Evolutionary conservation across 2,888 invertebrate genomes (phyloP), one percentile per base, ranked within the genome.

Genomic region (Chloromyia formosa): DNA sequence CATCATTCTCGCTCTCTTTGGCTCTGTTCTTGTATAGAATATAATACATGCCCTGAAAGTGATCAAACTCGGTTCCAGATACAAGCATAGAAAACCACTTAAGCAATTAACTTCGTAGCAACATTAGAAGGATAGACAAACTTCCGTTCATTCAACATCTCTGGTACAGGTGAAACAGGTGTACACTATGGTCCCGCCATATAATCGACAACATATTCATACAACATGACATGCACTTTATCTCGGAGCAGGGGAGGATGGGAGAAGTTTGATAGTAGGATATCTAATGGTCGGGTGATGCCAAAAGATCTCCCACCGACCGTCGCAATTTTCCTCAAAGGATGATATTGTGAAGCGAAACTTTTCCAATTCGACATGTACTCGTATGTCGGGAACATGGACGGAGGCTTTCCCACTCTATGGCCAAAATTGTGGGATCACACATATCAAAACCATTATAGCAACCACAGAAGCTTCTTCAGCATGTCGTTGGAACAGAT

Each of bases 81-180:
- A 66, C 66, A 49, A 66, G 66, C 66, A 66, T 35, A 66, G 66
- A 66, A 66, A 71, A 56, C 71, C 71, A 71, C 71, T 71, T 71
- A 71, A 71, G 71, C 58, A 71, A 71, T 71, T 71, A 71, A 71
- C 56, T 71, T 71, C 58, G 56, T 71, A 71, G 71, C 71, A 23
- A 71, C 58, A 71, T 66, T 66, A 66, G 45, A 66, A 45, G 66
- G 66, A 49, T 66, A 66, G 66, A 49, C 66, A 49, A 66, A 66
- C 49, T 66, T 66, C 49, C 66, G 12, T 66, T 66, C 66, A n/a
- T 23, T 49, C 27, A 35, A 35, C 27, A 35, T 35, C 27, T 35
- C 16, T 12, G 27, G 61, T 27, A 49, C 66, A 49, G 66, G 66
- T 45, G 49, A 22, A 66, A 45, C 66, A 66, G 66, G 66, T 66